Conservation (phyloP, 2,888 invertebrate genomes). For the Patella depressa region DNA sequence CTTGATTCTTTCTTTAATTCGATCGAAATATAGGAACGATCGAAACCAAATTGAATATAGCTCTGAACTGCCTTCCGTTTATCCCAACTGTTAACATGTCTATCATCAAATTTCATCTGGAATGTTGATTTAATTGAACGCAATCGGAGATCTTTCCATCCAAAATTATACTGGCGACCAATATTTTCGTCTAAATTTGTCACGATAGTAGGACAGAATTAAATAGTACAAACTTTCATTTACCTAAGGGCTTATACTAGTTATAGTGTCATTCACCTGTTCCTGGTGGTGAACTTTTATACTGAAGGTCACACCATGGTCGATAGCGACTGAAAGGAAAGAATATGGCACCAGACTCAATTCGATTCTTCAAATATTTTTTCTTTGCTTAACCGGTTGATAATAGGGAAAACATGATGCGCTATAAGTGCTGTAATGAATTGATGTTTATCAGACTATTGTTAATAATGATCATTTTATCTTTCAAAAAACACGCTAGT, state of each 20-base stretch:
- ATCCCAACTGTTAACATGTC: too few species aligned
- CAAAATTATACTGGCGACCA: too few species aligned
- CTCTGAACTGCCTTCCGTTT: too few species aligned
- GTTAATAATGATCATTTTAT: background rate
- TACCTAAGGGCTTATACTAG: background rate
- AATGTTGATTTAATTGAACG: too few species aligned
- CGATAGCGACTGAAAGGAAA: background rate
- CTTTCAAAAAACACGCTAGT: background rate
- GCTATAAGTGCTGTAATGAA: background rate
- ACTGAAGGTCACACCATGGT: background rate
- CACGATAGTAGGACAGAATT: too few species aligned
- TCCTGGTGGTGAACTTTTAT: background rate
- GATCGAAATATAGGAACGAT: too few species aligned
- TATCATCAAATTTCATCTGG: too few species aligned
- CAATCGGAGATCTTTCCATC: too few species aligned
- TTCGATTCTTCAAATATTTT: constrained; percentile 8
- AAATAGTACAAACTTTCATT: too few species aligned
- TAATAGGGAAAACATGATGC: background rate
- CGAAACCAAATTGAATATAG: too few species aligned
- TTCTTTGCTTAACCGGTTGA: background rate
- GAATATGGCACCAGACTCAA: background rate
- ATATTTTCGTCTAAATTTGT: too few species aligned
- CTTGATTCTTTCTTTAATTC: too few species aligned
- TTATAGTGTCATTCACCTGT: background rate
- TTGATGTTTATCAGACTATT: background rate